Evolutionary conservation across 2,888 invertebrate species (phyloP).

Genomic region (Eumerus sabulonum): DNA sequence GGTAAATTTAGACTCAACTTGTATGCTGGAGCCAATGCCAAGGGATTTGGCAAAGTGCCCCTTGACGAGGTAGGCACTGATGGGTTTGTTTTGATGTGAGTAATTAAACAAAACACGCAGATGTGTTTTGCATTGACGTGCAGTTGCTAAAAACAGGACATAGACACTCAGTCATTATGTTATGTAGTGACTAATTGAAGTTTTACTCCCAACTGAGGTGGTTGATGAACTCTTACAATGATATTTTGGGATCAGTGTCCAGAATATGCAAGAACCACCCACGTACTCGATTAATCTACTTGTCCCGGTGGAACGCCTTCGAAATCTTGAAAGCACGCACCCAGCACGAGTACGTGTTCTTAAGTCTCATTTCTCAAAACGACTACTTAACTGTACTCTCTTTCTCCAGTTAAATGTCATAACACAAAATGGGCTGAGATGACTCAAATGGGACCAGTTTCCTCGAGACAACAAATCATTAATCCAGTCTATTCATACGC

Average conservation of each 20-base stretch:
- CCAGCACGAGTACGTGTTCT: not conserved
- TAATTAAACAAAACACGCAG: slow-evolving; percentile 51
- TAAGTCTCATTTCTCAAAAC: not conserved
- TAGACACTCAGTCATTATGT: not conserved
- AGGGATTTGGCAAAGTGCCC: slow-evolving; percentile 56
- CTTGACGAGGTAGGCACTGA: not conserved
- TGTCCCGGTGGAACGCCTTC: slow-evolving; percentile 11
- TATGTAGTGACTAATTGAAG: slow-evolving; percentile 43
- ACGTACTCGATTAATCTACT: not conserved
- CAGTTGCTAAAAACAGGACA: slow-evolving; percentile 14
- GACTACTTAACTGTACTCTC: slow-evolving; percentile 8
- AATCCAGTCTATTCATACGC: slow-evolving; percentile 41
- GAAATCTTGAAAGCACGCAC: slow-evolving; percentile 6
- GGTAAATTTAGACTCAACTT: slow-evolving; percentile 51
- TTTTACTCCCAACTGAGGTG: slow-evolving; percentile 9
- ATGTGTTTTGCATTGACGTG: slow-evolving; percentile 28
- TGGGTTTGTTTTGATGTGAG: slow-evolving; percentile 60
- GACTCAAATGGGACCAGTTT: too few species aligned
- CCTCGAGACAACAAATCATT: slow-evolving; percentile 46
- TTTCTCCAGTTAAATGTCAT: slow-evolving; percentile 9
- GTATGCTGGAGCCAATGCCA: slow-evolving; percentile 37
- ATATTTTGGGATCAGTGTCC: not conserved
- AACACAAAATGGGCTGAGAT: slow-evolving; percentile 6
- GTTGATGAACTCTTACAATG: not conserved
- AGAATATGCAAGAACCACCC: not conserved